Evolutionary conservation across 2,888 invertebrate species (phyloP).

Genomic region (Pteria penguin): DNA sequence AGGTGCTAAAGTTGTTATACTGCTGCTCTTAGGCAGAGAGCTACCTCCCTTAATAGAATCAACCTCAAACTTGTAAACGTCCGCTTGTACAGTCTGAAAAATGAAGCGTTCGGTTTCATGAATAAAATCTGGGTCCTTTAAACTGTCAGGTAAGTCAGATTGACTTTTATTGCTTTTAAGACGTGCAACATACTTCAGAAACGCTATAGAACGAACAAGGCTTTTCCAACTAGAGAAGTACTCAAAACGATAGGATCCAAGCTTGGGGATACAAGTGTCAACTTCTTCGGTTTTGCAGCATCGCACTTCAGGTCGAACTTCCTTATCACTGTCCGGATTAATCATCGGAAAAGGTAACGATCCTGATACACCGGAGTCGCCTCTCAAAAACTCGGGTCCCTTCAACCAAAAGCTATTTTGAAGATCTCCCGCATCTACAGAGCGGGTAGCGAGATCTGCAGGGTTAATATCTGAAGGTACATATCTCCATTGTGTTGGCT

Average conservation of each 20-base stretch:
- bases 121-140: background rate
- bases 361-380: background rate
- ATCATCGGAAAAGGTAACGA: background rate
- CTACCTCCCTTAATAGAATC: background rate
- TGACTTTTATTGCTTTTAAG: background rate
- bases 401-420: conserved; percentile 10
- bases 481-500: conserved; percentile 39
- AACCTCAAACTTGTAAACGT: background rate
- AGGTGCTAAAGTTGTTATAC: background rate
- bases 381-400: conserved; percentile 22
- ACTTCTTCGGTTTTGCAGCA: background rate
- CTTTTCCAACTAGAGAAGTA: background rate
- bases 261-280: no score
- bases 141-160: background rate
- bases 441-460: conserved; percentile 30
- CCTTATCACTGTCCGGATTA: background rate
- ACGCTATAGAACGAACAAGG: background rate
- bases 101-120: background rate
- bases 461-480: conserved; percentile 37
- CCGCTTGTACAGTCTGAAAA: background rate
- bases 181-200: background rate
- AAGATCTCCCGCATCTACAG: background rate
- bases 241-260: background rate
- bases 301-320: background rate
- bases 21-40: background rate